Evolutionary conservation across 2,888 invertebrate genomes (phyloP), one percentile per base, ranked within the genome.

Genomic region (Cantharis lateralis): DNA sequence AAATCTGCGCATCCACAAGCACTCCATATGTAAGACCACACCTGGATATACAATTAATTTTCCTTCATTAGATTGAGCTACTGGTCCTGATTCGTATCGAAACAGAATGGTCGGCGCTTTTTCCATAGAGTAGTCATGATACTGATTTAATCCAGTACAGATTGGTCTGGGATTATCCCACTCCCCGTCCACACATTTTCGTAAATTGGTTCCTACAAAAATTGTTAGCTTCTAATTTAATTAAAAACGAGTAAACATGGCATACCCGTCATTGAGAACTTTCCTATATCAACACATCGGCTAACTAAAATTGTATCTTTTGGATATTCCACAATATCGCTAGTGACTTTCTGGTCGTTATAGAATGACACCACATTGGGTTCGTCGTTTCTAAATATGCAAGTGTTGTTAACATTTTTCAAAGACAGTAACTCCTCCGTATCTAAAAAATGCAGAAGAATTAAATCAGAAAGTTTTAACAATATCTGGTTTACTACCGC

Each of bases 121-220:
- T 85, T 95, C 95, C 93, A 96, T 93, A 15, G 95, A 95, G 87
- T 96, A 96, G 85, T 96, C 95, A 82, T 95, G 95, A 85, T 95
- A 94, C 85, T 96, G 96, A 84, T 95, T 96, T 0, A 96, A 90
- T 1, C 96, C 96, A 81, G 92, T 92, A 85, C 96, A 96, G 0
- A 92, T 90, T 0, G 96, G 95, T 83, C 93, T 94, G 5, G 91
- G 90, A 1, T 95, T 95, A 71, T 95, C 94, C 96, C 96, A 96
- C 64, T 93, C 92, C 0, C 95, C 95, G 63, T 94, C 93, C 71
- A 94, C 90, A 85, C 96, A 96, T 74, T 91, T 91, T 13, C 95
- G 89, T 1, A 90, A 91, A 80, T 92, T 93, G 0, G 94, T 93
- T 0, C 96, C 96, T 87, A 75, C 24, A 90, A 95, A 90, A 0